Percentiles rank a stretch among this genome's conserved stretches.
Evolutionary conservation across 1,140 invertebrate species (phyloP).

Genomic region (Drosophila santomea): DNA sequence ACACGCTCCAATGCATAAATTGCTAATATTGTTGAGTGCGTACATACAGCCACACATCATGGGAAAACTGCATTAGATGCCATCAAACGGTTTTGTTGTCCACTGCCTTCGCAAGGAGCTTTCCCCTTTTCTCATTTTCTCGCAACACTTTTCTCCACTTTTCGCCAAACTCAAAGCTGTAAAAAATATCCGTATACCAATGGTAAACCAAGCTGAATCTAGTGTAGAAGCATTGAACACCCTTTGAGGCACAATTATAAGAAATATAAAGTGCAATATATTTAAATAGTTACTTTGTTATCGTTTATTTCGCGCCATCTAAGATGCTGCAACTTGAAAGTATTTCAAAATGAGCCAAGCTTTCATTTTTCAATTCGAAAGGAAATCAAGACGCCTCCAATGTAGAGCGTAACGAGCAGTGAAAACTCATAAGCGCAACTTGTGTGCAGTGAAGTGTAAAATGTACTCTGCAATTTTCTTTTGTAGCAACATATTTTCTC

Average conservation of each 20-base stretch:
- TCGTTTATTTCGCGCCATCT: background rate
- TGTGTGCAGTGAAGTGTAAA: constrained; percentile 54
- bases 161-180: constrained; percentile 28
- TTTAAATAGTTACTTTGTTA: background rate
- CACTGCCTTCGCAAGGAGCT: constrained; percentile 26
- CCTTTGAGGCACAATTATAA: background rate
- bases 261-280: background rate
- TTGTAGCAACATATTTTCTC: constrained; percentile 46
- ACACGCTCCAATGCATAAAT: constrained; percentile 77
- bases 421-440: constrained; percentile 67
- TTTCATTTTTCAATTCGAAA: background rate
- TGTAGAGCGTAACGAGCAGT: constrained; percentile 15
- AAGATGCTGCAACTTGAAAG: no score
- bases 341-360: background rate
- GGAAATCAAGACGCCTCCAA: background rate
- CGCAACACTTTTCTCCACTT: background rate
- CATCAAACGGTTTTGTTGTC: constrained; percentile 49
- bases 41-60: constrained; percentile 28
- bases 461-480: constrained; percentile 60
- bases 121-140: background rate
- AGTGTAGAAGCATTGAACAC: background rate
- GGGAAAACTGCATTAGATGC: constrained; percentile 62
- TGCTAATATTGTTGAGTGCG: constrained; percentile 80
- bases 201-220: background rate
- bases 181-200: background rate